Evolutionary conservation across 2,797 vertebrate genomes (phyloP), one percentile per base, ranked within the genome.

Genomic region (Chaenodraco wilsoni): DNA sequence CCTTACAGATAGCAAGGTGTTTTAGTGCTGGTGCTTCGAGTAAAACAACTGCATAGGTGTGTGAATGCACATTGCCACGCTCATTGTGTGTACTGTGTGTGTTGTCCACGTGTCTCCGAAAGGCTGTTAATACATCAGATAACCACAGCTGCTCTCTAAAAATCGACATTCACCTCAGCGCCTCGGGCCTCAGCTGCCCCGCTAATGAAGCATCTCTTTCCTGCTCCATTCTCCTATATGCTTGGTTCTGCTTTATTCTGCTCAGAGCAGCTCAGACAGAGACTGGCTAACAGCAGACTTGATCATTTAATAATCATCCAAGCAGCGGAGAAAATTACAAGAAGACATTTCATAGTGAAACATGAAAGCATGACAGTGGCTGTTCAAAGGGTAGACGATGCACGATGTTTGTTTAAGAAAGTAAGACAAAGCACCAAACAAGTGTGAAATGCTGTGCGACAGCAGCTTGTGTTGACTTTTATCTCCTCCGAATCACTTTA

Each of bases 101-200:
- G 44, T 46, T 68, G 70, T 50, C 52, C 80, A 78, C 44, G 40
- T 76, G 79, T 80, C 66, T 84, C 76, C 69, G 79, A 65, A 65
- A 50, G 84, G 82, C 88, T 83, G 79, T 82, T 78, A 83, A 79
- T 72, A 71, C 76, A 79, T 87, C 86, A 78, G 82, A 89, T 90
- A 79, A 88, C 73, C 65, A 58, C 89, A 89, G 83, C 84, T 89
- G 89, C 83, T 90, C 84, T 82, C 66, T 89, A 86, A 87, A 88
- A 91, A 89, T 90, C 78, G 72, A 84, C 89, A 89, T 91, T 91
- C 92, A 91, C 88, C 87, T 89, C 82, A 52, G 74, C 11, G 81
- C 88, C 86, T 65, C 45, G 1, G 83, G 91, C 85, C 79, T 81
- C 87, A 84, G 87, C 86, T 88, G 90, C 63, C 76, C 84, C 5